Conservation (phyloP, 2,113 vertebrate species). For the Stegostoma tigrinum region DNA sequence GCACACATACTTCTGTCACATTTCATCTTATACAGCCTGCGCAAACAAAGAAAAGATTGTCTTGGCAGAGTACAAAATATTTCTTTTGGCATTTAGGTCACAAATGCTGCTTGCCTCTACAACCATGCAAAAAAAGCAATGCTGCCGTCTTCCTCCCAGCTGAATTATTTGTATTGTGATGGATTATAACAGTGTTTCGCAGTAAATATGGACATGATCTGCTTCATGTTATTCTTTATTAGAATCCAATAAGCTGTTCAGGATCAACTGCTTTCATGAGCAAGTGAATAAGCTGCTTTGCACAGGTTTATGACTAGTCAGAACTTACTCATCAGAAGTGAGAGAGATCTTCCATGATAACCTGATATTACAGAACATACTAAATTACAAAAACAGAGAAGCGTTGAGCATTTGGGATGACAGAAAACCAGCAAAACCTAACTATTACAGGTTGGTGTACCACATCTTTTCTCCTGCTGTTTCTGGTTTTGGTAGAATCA, state of each 20-base stretch:
- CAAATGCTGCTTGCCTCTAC: background rate
- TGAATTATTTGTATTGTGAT: background rate
- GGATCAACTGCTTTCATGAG: background rate
- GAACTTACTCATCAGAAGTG: background rate
- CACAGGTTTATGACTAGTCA: background rate
- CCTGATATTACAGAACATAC: background rate
- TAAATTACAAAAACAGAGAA: background rate
- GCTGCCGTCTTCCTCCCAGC: background rate
- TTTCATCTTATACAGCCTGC: background rate
- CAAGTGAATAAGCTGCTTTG: background rate
- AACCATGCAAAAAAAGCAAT: background rate
- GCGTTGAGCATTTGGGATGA: background rate
- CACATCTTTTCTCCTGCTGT: background rate
- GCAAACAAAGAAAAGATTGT: background rate
- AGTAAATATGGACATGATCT: background rate
- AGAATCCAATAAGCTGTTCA: background rate
- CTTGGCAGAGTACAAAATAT: background rate
- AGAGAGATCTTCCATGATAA: background rate
- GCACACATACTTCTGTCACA: background rate
- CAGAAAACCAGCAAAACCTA: background rate
- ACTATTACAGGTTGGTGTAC: background rate
- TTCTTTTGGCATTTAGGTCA: background rate
- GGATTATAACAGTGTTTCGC: background rate
- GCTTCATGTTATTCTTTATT: background rate
- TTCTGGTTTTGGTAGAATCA: background rate